Evolutionary conservation across 1,140 invertebrate species (phyloP).

Genomic region (Caenorhabditis briggsae): DNA sequence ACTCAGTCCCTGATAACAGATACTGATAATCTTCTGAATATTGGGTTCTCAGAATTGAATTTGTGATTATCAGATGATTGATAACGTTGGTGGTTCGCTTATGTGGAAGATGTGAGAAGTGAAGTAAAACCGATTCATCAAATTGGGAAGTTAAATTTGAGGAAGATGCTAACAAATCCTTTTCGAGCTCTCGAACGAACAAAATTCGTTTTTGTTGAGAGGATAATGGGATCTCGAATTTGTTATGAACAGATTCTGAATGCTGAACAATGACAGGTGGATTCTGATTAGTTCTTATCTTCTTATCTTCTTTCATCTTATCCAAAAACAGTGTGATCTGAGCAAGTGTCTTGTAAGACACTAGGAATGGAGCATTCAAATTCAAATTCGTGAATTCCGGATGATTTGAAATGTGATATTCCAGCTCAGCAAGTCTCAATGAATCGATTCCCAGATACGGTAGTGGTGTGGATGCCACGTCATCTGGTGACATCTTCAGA

Average conservation of each 20-base stretch:
- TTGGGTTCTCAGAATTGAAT: constrained; percentile 18
- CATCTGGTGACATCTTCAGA: not conserved
- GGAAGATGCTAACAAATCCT: not conserved
- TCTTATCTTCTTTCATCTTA: not conserved
- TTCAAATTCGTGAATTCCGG: not conserved
- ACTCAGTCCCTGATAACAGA: constrained; percentile 20
- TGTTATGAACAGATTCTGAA: not conserved
- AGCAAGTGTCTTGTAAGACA: not conserved
- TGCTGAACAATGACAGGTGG: no score
- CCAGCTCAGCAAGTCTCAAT: constrained; percentile 1
- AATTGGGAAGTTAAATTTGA: constrained; percentile 15
- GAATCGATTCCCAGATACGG: constrained; percentile 42
- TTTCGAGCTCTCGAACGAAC: not conserved
- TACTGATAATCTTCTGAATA: constrained; percentile 2
- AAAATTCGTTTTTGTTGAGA: constrained; percentile 43
- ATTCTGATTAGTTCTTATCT: not conserved
- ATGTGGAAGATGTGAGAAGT: not conserved
- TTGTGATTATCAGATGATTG: not conserved
- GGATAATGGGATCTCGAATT: constrained; percentile 4
- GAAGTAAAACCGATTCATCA: not conserved
- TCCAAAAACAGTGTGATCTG: not conserved
- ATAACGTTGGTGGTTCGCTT: not conserved
- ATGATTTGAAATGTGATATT: not conserved
- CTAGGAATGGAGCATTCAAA: not conserved
- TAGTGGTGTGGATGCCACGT: not conserved